These are phyloP conservation scores for Nerophis lumbriciformis DNA, from an alignment of 2,113 vertebrate genomes.

Conservation along the genomic window DNA sequence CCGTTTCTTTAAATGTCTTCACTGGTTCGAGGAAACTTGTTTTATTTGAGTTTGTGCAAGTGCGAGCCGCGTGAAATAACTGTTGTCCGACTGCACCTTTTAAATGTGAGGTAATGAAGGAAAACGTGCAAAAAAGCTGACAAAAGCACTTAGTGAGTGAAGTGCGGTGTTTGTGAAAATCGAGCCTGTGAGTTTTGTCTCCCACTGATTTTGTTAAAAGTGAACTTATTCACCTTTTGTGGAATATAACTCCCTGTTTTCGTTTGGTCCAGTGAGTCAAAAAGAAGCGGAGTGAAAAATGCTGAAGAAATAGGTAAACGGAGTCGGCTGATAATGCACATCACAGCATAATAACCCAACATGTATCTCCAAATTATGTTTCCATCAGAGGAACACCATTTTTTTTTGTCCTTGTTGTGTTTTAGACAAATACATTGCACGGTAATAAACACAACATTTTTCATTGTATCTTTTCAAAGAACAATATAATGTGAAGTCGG, in stretches of 20 bases:
- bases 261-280: background rate
- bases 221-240: constrained; percentile 19
- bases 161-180: constrained; percentile 46
- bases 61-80: constrained; percentile 6
- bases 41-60: constrained; percentile 27
- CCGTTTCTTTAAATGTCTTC: constrained; percentile 23
- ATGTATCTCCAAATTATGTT: too few relatives aligned
- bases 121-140: constrained; percentile 43
- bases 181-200: constrained; percentile 53
- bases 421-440: too few relatives aligned
- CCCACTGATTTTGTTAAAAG: constrained; percentile 38
- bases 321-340: too few relatives aligned
- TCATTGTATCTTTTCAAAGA: too few relatives aligned
- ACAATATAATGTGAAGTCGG: too few relatives aligned
- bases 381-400: too few relatives aligned
- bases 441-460: too few relatives aligned
- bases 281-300: background rate
- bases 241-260: constrained; percentile 19
- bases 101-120: constrained; percentile 32
- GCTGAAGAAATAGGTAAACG: too few relatives aligned
- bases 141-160: constrained; percentile 50
- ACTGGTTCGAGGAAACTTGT: constrained; percentile 26
- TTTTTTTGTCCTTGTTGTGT: too few relatives aligned
- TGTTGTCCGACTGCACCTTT: constrained; percentile 3
- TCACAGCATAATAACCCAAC: too few relatives aligned